Evolutionary conservation across 2,888 invertebrate genomes (phyloP).

Genomic region (Pheosia gnoma): DNA sequence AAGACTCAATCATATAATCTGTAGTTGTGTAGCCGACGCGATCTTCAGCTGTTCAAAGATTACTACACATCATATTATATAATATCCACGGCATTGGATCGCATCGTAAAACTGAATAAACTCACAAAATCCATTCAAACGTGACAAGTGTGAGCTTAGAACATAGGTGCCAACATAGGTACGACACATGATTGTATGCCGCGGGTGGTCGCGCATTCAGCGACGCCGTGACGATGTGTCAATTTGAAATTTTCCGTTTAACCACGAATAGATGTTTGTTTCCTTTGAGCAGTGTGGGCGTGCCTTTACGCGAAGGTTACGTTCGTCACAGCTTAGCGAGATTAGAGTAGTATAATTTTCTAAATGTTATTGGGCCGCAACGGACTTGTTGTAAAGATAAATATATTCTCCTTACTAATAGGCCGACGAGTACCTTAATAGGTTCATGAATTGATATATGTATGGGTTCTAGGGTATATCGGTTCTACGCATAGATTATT

Average conservation of each 20-base stretch:
- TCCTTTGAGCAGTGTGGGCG: constrained; percentile 34
- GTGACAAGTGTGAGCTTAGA: not conserved
- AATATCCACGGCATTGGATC: constrained; percentile 6
- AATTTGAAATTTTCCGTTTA: constrained; percentile 40
- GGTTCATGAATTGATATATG: too few relatives aligned
- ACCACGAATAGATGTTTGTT: constrained; percentile 24
- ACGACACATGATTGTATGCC: constrained; percentile 24
- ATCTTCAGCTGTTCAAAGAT: not conserved
- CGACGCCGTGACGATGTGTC: constrained; percentile 33
- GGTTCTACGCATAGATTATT: too few relatives aligned
- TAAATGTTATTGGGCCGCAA: too few relatives aligned
- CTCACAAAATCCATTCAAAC: constrained; percentile 18
- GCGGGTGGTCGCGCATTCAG: constrained; percentile 36
- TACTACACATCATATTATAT: not conserved
- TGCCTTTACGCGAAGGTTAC: constrained; percentile 37
- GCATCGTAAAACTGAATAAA: constrained; percentile 29
- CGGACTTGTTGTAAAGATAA: too few relatives aligned
- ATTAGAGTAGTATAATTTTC: constrained; percentile 1
- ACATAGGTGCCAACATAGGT: constrained; percentile 32
- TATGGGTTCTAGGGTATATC: too few relatives aligned
- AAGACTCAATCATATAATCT: too few relatives aligned
- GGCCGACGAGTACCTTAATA: too few relatives aligned
- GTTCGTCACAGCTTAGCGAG: constrained; percentile 26
- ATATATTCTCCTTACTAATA: too few relatives aligned
- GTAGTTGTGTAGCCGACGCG: not conserved